phyloP scores from a whole-genome alignment of 2,113 vertebrate genomes.

The Perca schrenkii region DNA sequence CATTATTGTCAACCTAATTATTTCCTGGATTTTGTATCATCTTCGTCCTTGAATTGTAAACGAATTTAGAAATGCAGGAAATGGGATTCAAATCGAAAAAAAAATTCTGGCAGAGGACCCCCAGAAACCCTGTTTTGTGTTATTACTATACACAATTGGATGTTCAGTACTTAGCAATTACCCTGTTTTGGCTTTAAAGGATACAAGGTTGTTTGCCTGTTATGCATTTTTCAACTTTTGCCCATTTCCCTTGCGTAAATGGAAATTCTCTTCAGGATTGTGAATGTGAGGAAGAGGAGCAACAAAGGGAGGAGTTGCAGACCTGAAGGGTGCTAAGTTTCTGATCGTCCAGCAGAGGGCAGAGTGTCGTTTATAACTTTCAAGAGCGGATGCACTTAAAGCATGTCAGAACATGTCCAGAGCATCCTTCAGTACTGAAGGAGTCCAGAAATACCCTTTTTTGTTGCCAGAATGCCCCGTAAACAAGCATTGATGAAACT shows the following conservation, averaged over 20 bases:
- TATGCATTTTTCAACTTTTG: background rate
- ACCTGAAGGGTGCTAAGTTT: background rate
- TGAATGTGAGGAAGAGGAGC: background rate
- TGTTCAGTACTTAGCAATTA: too few species aligned
- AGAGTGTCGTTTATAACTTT: slow-evolving; percentile 35
- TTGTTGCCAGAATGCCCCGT: background rate
- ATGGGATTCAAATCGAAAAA: too few species aligned
- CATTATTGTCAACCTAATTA: too few species aligned
- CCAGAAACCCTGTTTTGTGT: too few species aligned
- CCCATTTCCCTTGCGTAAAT: slow-evolving; percentile 10
- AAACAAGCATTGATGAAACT: slow-evolving; percentile 25
- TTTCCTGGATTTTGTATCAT: too few species aligned
- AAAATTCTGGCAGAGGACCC: too few species aligned
- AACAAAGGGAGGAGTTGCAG: background rate
- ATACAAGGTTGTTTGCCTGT: slow-evolving; percentile 22
- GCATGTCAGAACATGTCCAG: slow-evolving; percentile 87
- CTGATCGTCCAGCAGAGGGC: slow-evolving; percentile 83
- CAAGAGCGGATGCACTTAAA: slow-evolving; percentile 12
- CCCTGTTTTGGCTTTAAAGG: background rate
- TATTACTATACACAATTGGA: too few species aligned
- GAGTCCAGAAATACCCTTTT: slow-evolving; percentile 19
- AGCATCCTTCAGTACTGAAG: slow-evolving; percentile 29
- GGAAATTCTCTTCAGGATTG: slow-evolving; percentile 3
- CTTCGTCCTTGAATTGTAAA: too few species aligned
- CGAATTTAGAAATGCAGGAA: too few species aligned